Base-by-base conservation (phyloP, 2,113 vertebrate genomes). In the Syngnathoides biaculeatus region DNA sequence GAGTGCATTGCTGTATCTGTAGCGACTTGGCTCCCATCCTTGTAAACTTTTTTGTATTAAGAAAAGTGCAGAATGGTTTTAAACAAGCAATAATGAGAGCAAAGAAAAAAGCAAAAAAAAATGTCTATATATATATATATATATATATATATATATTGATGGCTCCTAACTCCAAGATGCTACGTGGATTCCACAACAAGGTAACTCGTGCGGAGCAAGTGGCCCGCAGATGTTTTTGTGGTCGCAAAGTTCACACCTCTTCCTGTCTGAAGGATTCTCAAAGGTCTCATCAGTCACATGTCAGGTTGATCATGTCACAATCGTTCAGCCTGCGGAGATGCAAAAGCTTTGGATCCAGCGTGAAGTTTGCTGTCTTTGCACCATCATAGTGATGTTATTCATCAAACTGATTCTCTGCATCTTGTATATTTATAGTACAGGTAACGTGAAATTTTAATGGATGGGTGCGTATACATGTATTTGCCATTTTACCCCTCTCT, bases 301-400 rank as follows among this genome's bases (percentile, higher is more conserved):
- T 82, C 84, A 75, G 61, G 35, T 48, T 72, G 70, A 75, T 78
- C 68, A 65, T 67, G 67, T 85, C 78, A 79, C 15, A 47, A 8
- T 13, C 35, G 68, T 61, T 62, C 35, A 70, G 58, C 65, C 72
- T 4, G 43, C 20, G 63, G 69, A 60, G 55, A 22, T 73, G 56
- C 30, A 35, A 59, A 20, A 59, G 17, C 56, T 38, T 8, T 27
- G 53, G 53, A 15, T 56, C 27, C n/a, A 22, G 40, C 19, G 12
- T n/a, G n/a, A 8, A 12, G 10, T 17, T 40, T 22, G 20, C 20
- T 4, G 35, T 60, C 58, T 40, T n/a, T 4, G 8, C 8, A 58
- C 38, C 20, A 7, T n/a, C n/a, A 24, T 53, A 24, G 22, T n/a
- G 22, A 10, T 24, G 22, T 53, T 53, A 53, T 24, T 53, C 11